Evolutionary conservation across 2,888 invertebrate genomes (phyloP).

Genomic region (Idaea dimidiata): DNA sequence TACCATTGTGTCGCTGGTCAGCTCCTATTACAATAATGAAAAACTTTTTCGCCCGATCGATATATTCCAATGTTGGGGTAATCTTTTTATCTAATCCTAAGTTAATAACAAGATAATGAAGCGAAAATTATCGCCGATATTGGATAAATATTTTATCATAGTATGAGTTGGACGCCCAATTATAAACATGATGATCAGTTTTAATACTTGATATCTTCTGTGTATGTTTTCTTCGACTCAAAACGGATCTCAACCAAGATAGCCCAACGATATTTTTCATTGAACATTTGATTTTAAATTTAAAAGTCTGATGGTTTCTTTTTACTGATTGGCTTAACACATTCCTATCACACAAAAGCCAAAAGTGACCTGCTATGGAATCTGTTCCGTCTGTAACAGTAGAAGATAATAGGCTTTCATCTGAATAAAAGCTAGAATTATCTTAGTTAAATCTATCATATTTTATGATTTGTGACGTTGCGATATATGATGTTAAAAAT

Average conservation of each 20-base stretch:
- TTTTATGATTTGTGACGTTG: too few relatives aligned
- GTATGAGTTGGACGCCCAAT: neutral
- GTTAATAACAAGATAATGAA: constrained; percentile 31
- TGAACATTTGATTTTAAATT: neutral
- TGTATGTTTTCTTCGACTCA: neutral
- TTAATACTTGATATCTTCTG: neutral
- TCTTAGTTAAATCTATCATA: too few relatives aligned
- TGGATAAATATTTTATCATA: constrained; percentile 11
- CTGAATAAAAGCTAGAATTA: too few relatives aligned
- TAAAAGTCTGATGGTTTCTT: too few relatives aligned
- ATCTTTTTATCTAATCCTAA: constrained; percentile 52
- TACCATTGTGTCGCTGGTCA: constrained; percentile 60
- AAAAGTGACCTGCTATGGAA: too few relatives aligned
- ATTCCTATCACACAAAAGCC: too few relatives aligned
- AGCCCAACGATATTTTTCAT: neutral
- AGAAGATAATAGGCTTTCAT: too few relatives aligned
- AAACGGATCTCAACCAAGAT: neutral
- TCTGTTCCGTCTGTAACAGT: too few relatives aligned
- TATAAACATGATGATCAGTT: neutral
- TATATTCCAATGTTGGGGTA: constrained; percentile 36
- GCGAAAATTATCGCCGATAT: constrained; percentile 26
- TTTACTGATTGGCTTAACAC: too few relatives aligned
- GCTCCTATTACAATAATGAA: constrained; percentile 35
- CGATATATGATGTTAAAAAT: too few relatives aligned
- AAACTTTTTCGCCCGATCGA: constrained; percentile 22